These are phyloP conservation scores for Empidonax traillii DNA, from an alignment of 2,113 vertebrate genomes.

Conservation along the genomic window DNA sequence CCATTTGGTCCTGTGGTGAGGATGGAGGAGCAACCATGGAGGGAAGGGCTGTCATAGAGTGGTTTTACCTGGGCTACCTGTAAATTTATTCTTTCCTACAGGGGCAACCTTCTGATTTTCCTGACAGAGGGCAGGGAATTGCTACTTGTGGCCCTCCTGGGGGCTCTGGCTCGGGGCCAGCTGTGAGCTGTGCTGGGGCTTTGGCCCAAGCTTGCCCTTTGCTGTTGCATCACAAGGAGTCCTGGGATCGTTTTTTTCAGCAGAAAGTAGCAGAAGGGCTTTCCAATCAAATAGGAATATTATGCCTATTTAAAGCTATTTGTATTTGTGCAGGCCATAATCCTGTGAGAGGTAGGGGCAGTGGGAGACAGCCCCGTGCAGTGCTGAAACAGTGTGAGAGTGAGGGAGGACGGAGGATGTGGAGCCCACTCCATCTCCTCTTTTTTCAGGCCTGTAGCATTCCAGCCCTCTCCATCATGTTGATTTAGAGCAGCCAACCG, in stretches of 20 bases:
- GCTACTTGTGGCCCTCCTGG: neutral
- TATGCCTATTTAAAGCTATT: neutral
- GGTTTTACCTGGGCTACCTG: neutral
- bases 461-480: neutral
- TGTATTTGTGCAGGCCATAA: neutral
- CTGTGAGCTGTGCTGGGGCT: neutral
- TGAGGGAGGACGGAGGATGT: neutral
- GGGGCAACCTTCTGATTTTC: neutral
- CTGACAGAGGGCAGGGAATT: neutral
- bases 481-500: neutral
- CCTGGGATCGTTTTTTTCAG: neutral
- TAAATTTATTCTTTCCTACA: neutral
- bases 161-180: neutral
- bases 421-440: neutral
- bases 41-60: rapidly evolving
- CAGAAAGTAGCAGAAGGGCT: neutral
- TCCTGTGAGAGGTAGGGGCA: rapidly evolving
- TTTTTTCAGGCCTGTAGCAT: neutral
- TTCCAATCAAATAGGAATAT: neutral
- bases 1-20: neutral
- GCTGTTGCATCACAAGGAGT: neutral
- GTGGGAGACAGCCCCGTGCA: neutral
- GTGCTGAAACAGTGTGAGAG: neutral
- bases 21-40: neutral
- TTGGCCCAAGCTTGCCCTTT: neutral